Evolutionary conservation across 2,113 vertebrate species (phyloP).

Genomic region (Naja naja): DNA sequence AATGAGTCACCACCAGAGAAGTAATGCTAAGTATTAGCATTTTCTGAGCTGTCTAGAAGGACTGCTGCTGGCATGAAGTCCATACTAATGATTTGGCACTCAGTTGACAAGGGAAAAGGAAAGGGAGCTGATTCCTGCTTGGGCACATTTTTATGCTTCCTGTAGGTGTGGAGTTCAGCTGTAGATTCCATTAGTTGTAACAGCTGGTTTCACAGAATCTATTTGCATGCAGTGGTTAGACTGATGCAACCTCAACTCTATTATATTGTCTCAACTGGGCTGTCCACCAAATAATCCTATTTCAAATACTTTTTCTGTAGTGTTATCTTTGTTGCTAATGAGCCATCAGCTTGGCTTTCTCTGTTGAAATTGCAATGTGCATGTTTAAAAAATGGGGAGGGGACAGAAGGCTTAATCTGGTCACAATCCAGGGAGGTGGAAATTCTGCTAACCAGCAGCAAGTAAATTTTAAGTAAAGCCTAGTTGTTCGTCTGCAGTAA

Average conservation of each 20-base stretch:
- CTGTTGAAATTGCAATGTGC: conserved; percentile 55
- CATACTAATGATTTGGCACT: conserved; percentile 24
- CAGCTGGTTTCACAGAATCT: conserved; percentile 36
- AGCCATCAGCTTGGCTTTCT: conserved; percentile 44
- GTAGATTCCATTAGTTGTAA: conserved; percentile 52
- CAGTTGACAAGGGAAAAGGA: conserved; percentile 32
- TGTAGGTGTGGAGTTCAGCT: conserved; percentile 18
- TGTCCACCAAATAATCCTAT: conserved; percentile 52
- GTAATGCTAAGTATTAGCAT: conserved; percentile 21
- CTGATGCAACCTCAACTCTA: conserved; percentile 15
- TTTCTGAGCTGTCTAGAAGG: conserved; percentile 30
- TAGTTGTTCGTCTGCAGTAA: conserved; percentile 56
- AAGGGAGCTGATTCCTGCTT: neutral
- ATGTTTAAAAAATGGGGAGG: conserved; percentile 36
- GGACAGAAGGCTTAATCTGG: conserved; percentile 36
- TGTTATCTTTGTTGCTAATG: conserved; percentile 46
- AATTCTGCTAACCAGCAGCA: conserved; percentile 40
- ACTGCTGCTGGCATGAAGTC: conserved; percentile 30
- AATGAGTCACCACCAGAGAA: conserved; percentile 31
- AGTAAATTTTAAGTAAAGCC: conserved; percentile 58
- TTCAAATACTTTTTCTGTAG: conserved; percentile 41
- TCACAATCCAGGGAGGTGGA: conserved; percentile 50
- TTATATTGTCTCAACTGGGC: conserved; percentile 33
- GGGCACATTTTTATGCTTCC: conserved; percentile 15
- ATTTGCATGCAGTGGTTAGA: conserved; percentile 20